Evolutionary conservation across 2,888 invertebrate species (phyloP).

Genomic region (Pachycephus smyrnensis): DNA sequence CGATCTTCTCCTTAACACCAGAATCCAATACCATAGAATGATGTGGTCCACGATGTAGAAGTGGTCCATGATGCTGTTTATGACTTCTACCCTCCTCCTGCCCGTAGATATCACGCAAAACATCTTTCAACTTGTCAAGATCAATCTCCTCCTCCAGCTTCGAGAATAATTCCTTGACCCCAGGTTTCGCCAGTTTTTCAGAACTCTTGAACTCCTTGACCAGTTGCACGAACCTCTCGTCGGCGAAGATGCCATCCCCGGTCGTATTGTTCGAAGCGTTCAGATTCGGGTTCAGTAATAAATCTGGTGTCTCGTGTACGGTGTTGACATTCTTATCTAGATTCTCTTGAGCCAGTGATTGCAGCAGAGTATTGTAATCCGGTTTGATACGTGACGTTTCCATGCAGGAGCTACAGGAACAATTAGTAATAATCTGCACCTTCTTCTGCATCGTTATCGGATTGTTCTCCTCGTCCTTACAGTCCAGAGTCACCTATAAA

Average conservation of each 20-base stretch:
- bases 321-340: slow-evolving; percentile 56
- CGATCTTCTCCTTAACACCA: slow-evolving; percentile 70
- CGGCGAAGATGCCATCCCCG: slow-evolving; percentile 66
- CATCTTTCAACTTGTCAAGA: slow-evolving; percentile 52
- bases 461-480: slow-evolving; percentile 69
- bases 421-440: slow-evolving; percentile 76
- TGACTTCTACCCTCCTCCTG: slow-evolving; percentile 24
- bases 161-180: slow-evolving; percentile 50
- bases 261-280: slow-evolving; percentile 58
- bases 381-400: slow-evolving; percentile 64
- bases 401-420: slow-evolving; percentile 74
- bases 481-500: slow-evolving; percentile 72
- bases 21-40: slow-evolving; percentile 70
- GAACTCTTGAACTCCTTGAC: slow-evolving; percentile 54
- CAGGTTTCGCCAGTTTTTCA: slow-evolving; percentile 26
- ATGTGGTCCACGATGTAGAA: slow-evolving; percentile 70
- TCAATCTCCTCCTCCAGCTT: slow-evolving; percentile 36
- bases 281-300: slow-evolving; percentile 58
- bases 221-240: slow-evolving; percentile 68
- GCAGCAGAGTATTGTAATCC: slow-evolving; percentile 60
- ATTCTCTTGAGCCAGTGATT: slow-evolving; percentile 55
- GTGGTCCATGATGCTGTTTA: slow-evolving; percentile 55
- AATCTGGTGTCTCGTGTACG: slow-evolving; percentile 62
- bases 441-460: slow-evolving; percentile 71
- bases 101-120: slow-evolving; percentile 49